These are phyloP conservation scores for Enteromius trimaculatus DNA, from an alignment of 2,797 vertebrate species.

Conservation along the genomic window DNA sequence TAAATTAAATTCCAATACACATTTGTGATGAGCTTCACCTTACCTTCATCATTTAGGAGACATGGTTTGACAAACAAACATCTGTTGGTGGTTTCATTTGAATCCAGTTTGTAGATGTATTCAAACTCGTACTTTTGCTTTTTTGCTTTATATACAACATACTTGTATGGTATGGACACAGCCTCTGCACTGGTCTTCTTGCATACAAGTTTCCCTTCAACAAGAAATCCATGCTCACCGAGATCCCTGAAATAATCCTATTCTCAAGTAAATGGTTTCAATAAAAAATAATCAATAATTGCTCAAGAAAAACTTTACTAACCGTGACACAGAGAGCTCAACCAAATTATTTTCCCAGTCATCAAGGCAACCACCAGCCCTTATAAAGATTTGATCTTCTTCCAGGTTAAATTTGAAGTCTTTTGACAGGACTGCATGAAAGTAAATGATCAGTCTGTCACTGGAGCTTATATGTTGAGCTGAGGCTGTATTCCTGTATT, in stretches of 20 bases:
- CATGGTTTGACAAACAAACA: slow-evolving; percentile 71
- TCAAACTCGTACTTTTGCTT: slow-evolving; percentile 62
- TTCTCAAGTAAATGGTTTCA: not conserved
- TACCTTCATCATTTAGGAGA: slow-evolving; percentile 69
- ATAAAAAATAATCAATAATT: not conserved
- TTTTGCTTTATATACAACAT: slow-evolving; percentile 66
- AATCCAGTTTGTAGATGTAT: slow-evolving; percentile 80
- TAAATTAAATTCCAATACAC: too few species aligned
- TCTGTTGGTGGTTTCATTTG: slow-evolving; percentile 68
- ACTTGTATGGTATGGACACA: slow-evolving; percentile 87
- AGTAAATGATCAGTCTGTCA: slow-evolving; percentile 81
- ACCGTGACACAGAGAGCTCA: slow-evolving; percentile 75
- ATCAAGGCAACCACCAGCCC: slow-evolving; percentile 58
- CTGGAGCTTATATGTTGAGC: slow-evolving; percentile 58
- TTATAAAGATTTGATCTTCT: slow-evolving; percentile 73
- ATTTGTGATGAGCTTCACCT: slow-evolving; percentile 16
- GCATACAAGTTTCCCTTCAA: slow-evolving; percentile 75
- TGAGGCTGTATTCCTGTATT: slow-evolving; percentile 58
- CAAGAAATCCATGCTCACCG: slow-evolving; percentile 77
- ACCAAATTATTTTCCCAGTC: slow-evolving; percentile 57
- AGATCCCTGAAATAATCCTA: slow-evolving; percentile 70
- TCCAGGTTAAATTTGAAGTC: slow-evolving; percentile 77
- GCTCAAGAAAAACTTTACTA: slow-evolving; percentile 7
- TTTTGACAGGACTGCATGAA: slow-evolving; percentile 88
- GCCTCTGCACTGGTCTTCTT: slow-evolving; percentile 1